These are phyloP conservation scores for Hedychridium roseum DNA, from an alignment of 2,888 invertebrate genomes.

Conservation along the genomic window DNA sequence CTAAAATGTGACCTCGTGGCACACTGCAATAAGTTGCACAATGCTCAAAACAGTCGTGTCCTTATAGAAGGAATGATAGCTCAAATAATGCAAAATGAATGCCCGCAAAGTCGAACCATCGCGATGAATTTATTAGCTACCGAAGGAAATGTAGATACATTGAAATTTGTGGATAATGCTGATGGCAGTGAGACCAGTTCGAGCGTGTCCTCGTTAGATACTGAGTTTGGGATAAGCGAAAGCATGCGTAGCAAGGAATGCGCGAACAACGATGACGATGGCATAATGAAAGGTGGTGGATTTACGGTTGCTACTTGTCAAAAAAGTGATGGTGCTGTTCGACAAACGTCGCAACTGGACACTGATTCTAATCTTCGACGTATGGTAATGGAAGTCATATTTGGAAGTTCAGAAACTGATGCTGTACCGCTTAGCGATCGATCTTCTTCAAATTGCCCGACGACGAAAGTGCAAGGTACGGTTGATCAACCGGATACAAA, in stretches of 20 bases:
- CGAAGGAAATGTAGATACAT: constrained; percentile 3
- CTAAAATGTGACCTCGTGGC: constrained; percentile 72
- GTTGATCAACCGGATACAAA: constrained; percentile 2
- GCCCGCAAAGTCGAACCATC: constrained; percentile 13
- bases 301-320: neutral
- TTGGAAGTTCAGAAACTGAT: constrained; percentile 37
- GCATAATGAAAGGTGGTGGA: neutral
- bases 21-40: constrained; percentile 73
- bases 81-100: constrained; percentile 31
- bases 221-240: neutral
- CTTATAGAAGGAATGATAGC: constrained; percentile 37
- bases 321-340: neutral
- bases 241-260: neutral
- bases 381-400: constrained; percentile 63
- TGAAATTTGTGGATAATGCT: neutral
- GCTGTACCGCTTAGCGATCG: neutral
- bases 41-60: constrained; percentile 62
- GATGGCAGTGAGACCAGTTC: neutral
- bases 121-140: constrained; percentile 9
- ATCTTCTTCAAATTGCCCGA: neutral
- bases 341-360: constrained; percentile 19
- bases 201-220: neutral
- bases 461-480: neutral
- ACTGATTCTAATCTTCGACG: constrained; percentile 48
- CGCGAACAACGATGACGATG: neutral